A percentile compares a stretch with the other conserved stretches of the same genome.
Conservation (phyloP, 2,113 vertebrate species). For the Poeciliopsis turrubarensis region DNA sequence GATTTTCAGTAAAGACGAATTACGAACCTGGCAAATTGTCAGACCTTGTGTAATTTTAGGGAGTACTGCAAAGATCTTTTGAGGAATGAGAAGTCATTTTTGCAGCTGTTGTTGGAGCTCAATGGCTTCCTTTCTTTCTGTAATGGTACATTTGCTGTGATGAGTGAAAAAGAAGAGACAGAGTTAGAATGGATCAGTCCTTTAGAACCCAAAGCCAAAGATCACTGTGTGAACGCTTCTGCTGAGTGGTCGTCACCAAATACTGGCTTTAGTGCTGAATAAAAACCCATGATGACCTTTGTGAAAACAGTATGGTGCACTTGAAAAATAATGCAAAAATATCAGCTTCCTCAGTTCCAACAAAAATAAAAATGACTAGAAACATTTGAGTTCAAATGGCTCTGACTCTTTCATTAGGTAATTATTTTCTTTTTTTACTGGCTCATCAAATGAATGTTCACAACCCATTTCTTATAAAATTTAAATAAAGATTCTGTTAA, state of each 20-base stretch:
- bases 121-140: constrained; percentile 62
- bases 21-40: constrained; percentile 56
- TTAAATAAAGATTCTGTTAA: too few species aligned
- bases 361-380: constrained; percentile 2
- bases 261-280: constrained; percentile 79
- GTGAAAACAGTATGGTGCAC: constrained; percentile 70
- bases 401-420: too few species aligned
- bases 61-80: constrained; percentile 69
- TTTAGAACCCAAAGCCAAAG: constrained; percentile 80
- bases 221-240: constrained; percentile 72
- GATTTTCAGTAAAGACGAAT: constrained; percentile 58
- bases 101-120: constrained; percentile 57
- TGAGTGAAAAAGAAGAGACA: constrained; percentile 33
- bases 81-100: constrained; percentile 74
- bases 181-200: constrained; percentile 61
- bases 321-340: constrained; percentile 73
- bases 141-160: constrained; percentile 56
- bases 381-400: constrained; percentile 32
- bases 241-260: constrained; percentile 71
- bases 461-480: too few species aligned
- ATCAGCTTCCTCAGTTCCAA: constrained; percentile 62
- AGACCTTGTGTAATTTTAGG: constrained; percentile 63
- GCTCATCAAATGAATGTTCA: too few species aligned
- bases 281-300: constrained; percentile 79
- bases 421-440: too few species aligned